Evolutionary conservation across 2,888 invertebrate species (phyloP).

Genomic region (Cerastis rubricosa): DNA sequence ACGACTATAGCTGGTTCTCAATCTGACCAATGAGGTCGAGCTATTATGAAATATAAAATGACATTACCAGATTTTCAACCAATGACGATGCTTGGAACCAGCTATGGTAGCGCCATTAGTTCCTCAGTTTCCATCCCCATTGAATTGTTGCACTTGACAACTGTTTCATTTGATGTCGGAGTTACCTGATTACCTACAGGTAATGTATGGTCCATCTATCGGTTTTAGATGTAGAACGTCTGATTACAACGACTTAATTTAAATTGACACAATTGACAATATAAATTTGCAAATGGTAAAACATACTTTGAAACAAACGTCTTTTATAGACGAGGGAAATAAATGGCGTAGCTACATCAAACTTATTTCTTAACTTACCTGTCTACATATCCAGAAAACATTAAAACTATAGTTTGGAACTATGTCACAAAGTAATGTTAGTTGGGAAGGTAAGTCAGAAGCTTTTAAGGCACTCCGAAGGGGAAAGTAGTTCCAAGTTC

Average conservation of each 20-base stretch:
- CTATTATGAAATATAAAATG: too few relatives aligned
- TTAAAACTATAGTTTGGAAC: constrained; percentile 60
- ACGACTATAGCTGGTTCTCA: too few relatives aligned
- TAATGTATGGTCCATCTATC: background rate
- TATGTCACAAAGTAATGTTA: constrained; percentile 61
- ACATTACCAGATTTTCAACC: too few relatives aligned
- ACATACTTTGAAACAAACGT: background rate
- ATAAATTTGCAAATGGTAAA: background rate
- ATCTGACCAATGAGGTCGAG: too few relatives aligned
- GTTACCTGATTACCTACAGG: background rate
- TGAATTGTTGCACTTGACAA: background rate
- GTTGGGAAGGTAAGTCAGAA: constrained; percentile 62
- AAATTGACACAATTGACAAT: background rate
- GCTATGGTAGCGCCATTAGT: too few relatives aligned
- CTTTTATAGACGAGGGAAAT: background rate
- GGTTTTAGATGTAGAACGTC: background rate
- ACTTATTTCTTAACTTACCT: constrained; percentile 25
- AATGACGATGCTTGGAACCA: too few relatives aligned
- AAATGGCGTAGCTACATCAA: constrained; percentile 5
- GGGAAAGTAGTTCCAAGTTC: constrained; percentile 57
- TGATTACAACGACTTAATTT: background rate
- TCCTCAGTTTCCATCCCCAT: too few relatives aligned
- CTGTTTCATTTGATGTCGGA: background rate
- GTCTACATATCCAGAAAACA: constrained; percentile 35
- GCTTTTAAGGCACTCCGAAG: constrained; percentile 64